These are phyloP conservation scores for Sciaenops ocellatus DNA, from an alignment of 2,797 vertebrate genomes.

Conservation along the genomic window DNA sequence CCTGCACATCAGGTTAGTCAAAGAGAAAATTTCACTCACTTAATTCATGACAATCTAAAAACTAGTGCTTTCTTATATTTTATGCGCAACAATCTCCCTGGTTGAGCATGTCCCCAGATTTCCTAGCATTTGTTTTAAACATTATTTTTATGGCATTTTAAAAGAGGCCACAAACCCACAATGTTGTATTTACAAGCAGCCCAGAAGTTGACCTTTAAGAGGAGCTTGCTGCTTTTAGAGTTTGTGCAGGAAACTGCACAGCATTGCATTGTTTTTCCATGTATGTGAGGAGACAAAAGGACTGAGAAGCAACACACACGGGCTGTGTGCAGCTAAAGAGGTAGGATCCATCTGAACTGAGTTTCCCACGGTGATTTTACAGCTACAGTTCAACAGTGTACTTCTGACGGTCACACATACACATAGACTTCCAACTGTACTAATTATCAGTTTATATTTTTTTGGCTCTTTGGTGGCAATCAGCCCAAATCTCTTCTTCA, in stretches of 20 bases:
- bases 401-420: background rate
- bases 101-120: background rate
- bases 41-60: slow-evolving; percentile 3
- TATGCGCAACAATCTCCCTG: background rate
- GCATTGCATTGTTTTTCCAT: slow-evolving; percentile 42
- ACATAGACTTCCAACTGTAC: background rate
- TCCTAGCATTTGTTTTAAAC: slow-evolving; percentile 36
- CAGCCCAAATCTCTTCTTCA: background rate
- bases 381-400: background rate
- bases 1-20: background rate
- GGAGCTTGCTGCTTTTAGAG: slow-evolving; percentile 2
- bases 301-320: slow-evolving; percentile 8
- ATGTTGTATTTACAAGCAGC: slow-evolving; percentile 29
- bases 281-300: slow-evolving; percentile 26
- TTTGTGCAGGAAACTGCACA: slow-evolving; percentile 31
- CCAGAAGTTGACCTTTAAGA: slow-evolving; percentile 35
- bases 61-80: background rate
- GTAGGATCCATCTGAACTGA: background rate
- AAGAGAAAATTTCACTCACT: background rate
- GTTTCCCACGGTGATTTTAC: slow-evolving; percentile 4
- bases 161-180: slow-evolving; percentile 48
- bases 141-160: slow-evolving; percentile 40
- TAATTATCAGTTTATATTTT: background rate
- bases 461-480: background rate
- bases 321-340: background rate